Evolutionary conservation across 2,797 vertebrate species (phyloP).

Genomic region (Tokudaia muenninki): DNA sequence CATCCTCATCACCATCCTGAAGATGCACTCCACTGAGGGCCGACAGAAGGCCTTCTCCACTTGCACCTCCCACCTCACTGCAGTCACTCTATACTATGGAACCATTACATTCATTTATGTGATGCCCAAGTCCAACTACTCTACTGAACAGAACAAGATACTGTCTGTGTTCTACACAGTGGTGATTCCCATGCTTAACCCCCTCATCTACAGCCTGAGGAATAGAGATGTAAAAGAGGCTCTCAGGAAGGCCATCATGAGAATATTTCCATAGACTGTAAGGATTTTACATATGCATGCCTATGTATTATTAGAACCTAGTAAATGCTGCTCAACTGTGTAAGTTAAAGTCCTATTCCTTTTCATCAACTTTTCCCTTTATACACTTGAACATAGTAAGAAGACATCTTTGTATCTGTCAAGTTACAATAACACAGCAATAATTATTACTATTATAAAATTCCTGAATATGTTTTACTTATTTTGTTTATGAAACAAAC

Average conservation of each 20-base stretch:
- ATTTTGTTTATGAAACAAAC: background rate
- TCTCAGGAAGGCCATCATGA: constrained; percentile 7
- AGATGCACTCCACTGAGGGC: constrained; percentile 42
- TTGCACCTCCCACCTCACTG: constrained; percentile 64
- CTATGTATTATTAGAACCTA: background rate
- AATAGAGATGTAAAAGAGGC: constrained; percentile 77
- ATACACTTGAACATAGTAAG: background rate
- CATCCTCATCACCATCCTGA: constrained; percentile 70
- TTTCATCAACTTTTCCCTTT: background rate
- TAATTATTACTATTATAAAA: background rate
- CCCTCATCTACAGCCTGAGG: constrained; percentile 56
- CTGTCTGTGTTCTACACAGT: background rate
- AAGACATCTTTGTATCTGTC: background rate
- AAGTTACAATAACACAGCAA: background rate
- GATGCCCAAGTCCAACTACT: background rate
- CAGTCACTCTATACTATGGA: background rate
- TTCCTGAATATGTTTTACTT: background rate
- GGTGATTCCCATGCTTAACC: background rate
- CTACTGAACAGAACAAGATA: background rate
- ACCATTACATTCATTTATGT: background rate
- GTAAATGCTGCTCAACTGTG: background rate
- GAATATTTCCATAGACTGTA: constrained; percentile 18
- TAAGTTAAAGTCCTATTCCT: background rate
- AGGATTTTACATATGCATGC: background rate
- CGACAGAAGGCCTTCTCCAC: constrained; percentile 55